Evolutionary conservation across 23 tunicate genomes (phyloP), one percentile per base, ranked within the genome.

Genomic region (Phallusia fumigata): DNA sequence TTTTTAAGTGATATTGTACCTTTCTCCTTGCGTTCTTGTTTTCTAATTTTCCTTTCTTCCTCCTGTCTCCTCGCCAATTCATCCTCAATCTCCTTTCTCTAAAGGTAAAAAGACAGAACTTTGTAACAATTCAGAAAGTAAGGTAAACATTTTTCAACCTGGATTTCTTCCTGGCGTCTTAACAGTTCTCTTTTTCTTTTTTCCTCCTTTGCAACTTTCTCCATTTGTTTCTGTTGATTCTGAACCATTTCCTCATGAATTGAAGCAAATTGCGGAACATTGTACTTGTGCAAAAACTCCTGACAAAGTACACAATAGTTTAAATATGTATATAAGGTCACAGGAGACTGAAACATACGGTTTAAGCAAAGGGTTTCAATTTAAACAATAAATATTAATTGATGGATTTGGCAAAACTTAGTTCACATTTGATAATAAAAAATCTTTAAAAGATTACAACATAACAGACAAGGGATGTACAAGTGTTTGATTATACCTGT

Each of bases 281-380:
- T 92, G 78, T 92, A 77, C 51, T 84, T 65, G 65, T 92, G 97
- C 36, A 92, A 75, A 74, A 79, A 80, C 53, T 92, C 97, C 97
- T 92, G 58, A 51, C n/a, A 58, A 22, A 22, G 36, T 32, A 18
- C 47, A 40, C 47, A 40, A 40, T 40, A 40, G 47, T 10, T 40
- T n/a, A n/a, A n/a, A n/a, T n/a, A n/a, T n/a, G n/a, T n/a, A n/a
- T n/a, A n/a, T n/a, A n/a, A n/a, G n/a, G n/a, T n/a, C n/a, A n/a
- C n/a, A n/a, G n/a, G n/a, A 40, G 47, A 3, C 47, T 3, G 47
- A 3, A 3, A 40, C 47, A 40, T 40, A 40, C 47, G 10, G 47
- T 40, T 40, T 40, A 3, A 10, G 5, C 10, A 3, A 3, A 10
- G 47, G 47, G 8, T 40, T 40, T 40, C 47, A 40, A 5, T 40